Evolutionary conservation across 1,140 invertebrate genomes (phyloP).

Genomic region (Caenorhabditis inopinata): DNA sequence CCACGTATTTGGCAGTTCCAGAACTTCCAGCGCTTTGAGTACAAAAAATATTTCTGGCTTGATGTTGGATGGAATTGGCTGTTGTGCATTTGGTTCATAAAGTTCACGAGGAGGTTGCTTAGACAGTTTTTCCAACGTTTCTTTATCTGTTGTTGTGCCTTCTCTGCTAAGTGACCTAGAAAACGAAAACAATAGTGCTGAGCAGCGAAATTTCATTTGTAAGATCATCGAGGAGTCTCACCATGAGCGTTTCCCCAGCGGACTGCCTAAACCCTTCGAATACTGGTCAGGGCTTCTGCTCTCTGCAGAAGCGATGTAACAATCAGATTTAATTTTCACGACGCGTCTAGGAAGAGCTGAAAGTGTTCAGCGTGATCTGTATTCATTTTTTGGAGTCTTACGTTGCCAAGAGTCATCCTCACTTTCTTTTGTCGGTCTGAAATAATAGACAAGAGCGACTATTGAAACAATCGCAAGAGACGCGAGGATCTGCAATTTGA

Average conservation of each 20-base stretch:
- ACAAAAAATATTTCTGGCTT: constrained; percentile 59
- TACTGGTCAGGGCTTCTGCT: background rate
- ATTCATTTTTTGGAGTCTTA: no score
- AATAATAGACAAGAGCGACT: background rate
- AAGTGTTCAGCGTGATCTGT: background rate
- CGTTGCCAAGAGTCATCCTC: background rate
- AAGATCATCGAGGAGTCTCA: background rate
- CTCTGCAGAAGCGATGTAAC: background rate
- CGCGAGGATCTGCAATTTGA: background rate
- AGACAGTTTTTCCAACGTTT: background rate
- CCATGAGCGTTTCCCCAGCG: background rate
- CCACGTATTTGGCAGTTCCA: constrained; percentile 59
- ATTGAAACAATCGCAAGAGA: background rate
- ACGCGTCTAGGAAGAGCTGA: background rate
- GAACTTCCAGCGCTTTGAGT: constrained; percentile 60
- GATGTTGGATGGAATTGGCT: constrained; percentile 58
- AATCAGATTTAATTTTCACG: background rate
- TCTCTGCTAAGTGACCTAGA: background rate
- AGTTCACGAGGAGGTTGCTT: constrained; percentile 56
- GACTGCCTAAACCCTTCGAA: background rate
- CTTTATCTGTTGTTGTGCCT: background rate
- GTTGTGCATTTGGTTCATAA: constrained; percentile 57
- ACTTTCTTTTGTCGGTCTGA: background rate
- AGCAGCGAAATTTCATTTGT: no score
- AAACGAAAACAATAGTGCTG: no score